Evolutionary conservation across 2,888 invertebrate genomes (phyloP).

Genomic region (Volucella inanis): DNA sequence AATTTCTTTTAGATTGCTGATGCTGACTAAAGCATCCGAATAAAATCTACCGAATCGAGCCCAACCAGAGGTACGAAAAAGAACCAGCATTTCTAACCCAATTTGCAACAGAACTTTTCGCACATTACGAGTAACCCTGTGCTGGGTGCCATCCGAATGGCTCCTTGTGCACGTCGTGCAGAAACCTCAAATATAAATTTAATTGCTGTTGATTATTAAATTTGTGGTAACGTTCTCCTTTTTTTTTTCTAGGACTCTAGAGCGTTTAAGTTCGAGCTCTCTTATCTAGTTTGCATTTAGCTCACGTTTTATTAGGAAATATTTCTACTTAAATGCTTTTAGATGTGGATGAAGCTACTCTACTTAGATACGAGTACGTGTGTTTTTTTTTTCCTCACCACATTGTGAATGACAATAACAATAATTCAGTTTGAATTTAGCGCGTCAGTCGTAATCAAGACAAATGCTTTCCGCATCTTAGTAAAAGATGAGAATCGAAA

Average conservation of each 20-base stretch:
- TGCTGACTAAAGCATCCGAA: constrained; percentile 38
- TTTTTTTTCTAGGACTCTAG: constrained; percentile 3
- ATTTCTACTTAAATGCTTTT: no score
- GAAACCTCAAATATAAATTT: constrained; percentile 58
- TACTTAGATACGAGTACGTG: no score
- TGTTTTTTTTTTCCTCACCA: no score
- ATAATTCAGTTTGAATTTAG: not conserved
- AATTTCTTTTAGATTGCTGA: constrained; percentile 41
- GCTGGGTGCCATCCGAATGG: constrained; percentile 15
- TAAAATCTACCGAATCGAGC: constrained; percentile 37
- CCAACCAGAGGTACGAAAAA: not conserved
- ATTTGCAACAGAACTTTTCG: constrained; percentile 42
- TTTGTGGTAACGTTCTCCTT: constrained; percentile 42
- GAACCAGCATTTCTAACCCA: constrained; percentile 22
- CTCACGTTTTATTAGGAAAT: no score
- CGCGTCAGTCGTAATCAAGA: no score
- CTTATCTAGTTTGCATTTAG: not conserved
- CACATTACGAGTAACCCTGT: constrained; percentile 36
- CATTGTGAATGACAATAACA: not conserved
- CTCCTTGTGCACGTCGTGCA: constrained; percentile 20
- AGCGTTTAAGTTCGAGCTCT: not conserved
- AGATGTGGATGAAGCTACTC: no score
- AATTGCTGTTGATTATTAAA: constrained; percentile 67
- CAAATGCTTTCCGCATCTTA: no score
- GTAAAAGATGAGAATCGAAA: no score